These are phyloP conservation scores for Bradypus variegatus DNA, from an alignment of 2,797 vertebrate species.

Conservation along the genomic window DNA sequence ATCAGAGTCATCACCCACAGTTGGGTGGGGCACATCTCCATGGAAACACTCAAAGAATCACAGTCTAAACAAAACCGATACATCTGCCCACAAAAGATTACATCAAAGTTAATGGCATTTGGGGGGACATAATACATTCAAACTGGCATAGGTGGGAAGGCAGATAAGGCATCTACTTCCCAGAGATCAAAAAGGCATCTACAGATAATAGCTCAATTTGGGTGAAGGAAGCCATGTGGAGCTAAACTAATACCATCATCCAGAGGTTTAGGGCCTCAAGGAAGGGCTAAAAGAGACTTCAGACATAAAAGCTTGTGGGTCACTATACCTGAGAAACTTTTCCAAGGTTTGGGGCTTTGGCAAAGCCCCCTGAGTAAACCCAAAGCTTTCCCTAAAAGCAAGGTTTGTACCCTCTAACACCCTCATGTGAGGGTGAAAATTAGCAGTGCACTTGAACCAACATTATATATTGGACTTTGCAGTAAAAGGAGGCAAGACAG, in stretches of 20 bases:
- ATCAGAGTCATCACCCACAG: too few species aligned
- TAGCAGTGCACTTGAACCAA: background rate
- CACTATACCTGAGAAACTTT: background rate
- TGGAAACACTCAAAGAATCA: too few species aligned
- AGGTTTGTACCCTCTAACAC: background rate
- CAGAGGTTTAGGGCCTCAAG: background rate
- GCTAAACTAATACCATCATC: background rate
- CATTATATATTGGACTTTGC: background rate
- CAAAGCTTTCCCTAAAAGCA: background rate
- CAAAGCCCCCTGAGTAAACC: background rate
- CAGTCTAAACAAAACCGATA: too few species aligned
- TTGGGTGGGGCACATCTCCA: too few species aligned
- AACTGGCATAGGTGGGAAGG: background rate
- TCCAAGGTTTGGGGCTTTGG: background rate
- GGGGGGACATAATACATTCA: too few species aligned
- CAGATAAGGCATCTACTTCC: background rate
- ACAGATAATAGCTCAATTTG: background rate
- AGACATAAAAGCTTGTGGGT: background rate
- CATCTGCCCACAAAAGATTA: too few species aligned
- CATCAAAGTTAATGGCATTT: too few species aligned
- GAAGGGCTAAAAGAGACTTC: background rate
- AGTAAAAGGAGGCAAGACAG: background rate
- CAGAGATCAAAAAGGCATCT: background rate
- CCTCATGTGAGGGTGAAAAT: background rate
- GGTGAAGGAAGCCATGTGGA: background rate